Base-by-base conservation (phyloP, 2,888 invertebrate genomes). In the Drosophila macrothrix region DNA sequence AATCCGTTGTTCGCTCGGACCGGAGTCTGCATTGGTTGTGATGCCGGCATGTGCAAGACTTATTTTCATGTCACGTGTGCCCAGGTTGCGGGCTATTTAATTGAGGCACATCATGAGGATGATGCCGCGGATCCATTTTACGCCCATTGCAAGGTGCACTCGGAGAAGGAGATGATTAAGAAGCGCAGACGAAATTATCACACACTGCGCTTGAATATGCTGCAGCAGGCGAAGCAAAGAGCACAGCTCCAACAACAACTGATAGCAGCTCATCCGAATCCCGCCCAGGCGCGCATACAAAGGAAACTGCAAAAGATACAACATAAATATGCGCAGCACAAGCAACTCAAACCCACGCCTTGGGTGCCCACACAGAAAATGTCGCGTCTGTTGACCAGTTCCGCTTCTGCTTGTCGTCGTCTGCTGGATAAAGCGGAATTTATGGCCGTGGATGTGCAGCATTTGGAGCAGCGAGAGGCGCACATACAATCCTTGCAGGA, bases 41-140 rank as follows among this genome's bases (percentile, higher is more conserved):
- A 99, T 94, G 99, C 99, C 14, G 99, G 99, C 33, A 97, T 99
- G 95, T 99, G 99, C 94, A 96, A 98, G 91, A 98, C 97, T 0
- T 98, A 97, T 94, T 99, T 99, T 93, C 99, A 99, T 93, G 99
- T 99, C 49, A 99, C 99, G 16, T 99, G 99, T 94, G 99, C 99
- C 1, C 99, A 99, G 94, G 95, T 97, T 39, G 97, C 98, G 86
- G 99, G 99, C 0, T 94, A 98, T 60, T 93, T 99, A 56, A 98
- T 98, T 0, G 99, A 99, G 93, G 98, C 98, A 0, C 97, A 97
- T 92, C 96, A 96, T 0, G 97, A 97, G 90, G 97, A 97, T 92
- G 97, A 97, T 88, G 97, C 97, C 88, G 98, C 98, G 0, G 99
- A 99, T 94, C 99, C 99, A 0, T 99, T 98, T 93, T 99, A 98